Percentiles rank a stretch among this genome's conserved stretches.
Evolutionary conservation across 2,888 invertebrate species (phyloP).

Genomic region (Prosopocoilus inquinatus): DNA sequence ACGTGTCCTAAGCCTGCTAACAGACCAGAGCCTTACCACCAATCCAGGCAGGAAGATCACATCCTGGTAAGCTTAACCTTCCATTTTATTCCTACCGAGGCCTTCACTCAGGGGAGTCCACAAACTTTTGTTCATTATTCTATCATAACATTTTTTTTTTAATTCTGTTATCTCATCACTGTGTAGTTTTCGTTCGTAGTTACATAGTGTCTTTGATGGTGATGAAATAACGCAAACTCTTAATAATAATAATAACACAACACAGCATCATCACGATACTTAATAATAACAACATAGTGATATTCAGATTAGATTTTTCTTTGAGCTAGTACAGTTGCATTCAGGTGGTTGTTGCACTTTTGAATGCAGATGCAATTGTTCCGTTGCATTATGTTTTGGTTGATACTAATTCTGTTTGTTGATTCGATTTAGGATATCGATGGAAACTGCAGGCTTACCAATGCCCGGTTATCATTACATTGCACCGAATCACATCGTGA

Average conservation of each 20-base stretch:
- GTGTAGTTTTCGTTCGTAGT: too few relatives aligned
- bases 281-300: too few relatives aligned
- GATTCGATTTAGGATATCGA: constrained; percentile 76
- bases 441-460: constrained; percentile 91
- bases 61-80: constrained; percentile 49
- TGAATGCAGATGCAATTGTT: not conserved
- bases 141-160: constrained; percentile 2
- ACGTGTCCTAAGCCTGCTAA: constrained; percentile 46
- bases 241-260: too few relatives aligned
- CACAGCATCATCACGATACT: too few relatives aligned
- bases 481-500: constrained; percentile 89
- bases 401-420: constrained; percentile 1
- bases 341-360: not conserved
- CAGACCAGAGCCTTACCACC: constrained; percentile 44
- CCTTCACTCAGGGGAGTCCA: too few relatives aligned
- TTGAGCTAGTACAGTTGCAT: not conserved
- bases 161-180: not conserved
- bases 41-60: constrained; percentile 45
- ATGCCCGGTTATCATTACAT: constrained; percentile 90
- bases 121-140: too few relatives aligned
- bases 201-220: not conserved
- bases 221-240: not conserved
- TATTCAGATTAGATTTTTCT: too few relatives aligned
- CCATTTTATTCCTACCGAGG: constrained; percentile 31
- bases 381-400: not conserved